Evolutionary conservation across 2,888 invertebrate species (phyloP).

Genomic region (Deroplatys truncata): DNA sequence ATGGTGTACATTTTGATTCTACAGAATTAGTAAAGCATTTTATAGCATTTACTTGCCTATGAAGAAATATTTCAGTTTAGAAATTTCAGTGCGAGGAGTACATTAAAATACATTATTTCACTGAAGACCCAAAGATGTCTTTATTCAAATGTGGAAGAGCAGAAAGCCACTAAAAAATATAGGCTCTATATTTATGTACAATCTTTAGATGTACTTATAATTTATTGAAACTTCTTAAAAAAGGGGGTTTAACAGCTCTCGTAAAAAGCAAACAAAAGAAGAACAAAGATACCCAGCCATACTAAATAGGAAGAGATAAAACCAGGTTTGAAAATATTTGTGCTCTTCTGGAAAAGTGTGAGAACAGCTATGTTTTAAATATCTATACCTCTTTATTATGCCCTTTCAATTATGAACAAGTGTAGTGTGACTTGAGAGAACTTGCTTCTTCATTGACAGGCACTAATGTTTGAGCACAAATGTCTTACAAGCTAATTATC

Average conservation of each 20-base stretch:
- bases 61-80: neutral
- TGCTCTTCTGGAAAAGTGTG: neutral
- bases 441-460: neutral
- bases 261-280: neutral
- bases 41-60: neutral
- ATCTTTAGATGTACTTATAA: neutral
- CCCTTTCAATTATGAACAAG: neutral
- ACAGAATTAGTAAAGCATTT: neutral
- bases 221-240: neutral
- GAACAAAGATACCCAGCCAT: neutral
- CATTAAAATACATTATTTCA: neutral
- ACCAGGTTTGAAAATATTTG: neutral
- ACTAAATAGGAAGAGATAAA: neutral
- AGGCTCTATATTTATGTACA: neutral
- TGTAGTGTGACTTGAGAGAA: neutral
- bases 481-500: neutral
- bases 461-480: neutral
- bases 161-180: slow-evolving; percentile 10
- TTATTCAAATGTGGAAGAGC: slow-evolving; percentile 8
- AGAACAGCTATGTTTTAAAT: neutral
- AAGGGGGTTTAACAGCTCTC: neutral
- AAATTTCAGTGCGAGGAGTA: neutral
- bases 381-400: neutral
- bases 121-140: neutral
- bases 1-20: slow-evolving; percentile 15